A percentile compares a stretch with the other conserved stretches of the same genome.
Evolutionary conservation across 92 coral and sea anemone genomes (phyloP).

Genomic region (Epizoanthus fatuus): DNA sequence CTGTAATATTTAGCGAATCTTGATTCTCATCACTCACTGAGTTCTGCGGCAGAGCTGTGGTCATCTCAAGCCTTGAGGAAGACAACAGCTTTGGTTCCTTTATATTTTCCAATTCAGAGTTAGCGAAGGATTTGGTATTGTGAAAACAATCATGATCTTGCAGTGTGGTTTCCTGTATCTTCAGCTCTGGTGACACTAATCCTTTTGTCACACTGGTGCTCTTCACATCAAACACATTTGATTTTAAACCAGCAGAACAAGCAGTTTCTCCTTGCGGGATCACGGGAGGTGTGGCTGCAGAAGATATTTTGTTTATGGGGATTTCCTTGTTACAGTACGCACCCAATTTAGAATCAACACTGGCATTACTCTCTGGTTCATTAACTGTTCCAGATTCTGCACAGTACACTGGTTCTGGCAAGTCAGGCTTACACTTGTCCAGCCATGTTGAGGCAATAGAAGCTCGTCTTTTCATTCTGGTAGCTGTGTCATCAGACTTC

Average conservation of each 20-base stretch:
- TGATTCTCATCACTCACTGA: neutral
- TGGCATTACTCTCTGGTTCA: neutral
- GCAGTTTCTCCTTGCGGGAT: neutral
- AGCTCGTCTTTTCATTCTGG: conserved; percentile 63
- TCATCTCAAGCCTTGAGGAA: neutral
- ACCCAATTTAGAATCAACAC: neutral
- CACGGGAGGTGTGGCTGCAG: neutral
- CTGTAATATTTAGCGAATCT: neutral
- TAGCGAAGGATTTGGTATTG: neutral
- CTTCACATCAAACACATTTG: neutral
- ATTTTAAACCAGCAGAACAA: neutral
- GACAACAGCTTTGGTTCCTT: neutral
- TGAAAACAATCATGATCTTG: neutral
- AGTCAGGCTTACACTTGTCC: conserved; percentile 67
- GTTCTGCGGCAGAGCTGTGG: no score
- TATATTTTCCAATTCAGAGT: neutral
- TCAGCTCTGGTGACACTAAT: neutral
- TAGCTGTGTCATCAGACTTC: conserved; percentile 22
- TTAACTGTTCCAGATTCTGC: neutral
- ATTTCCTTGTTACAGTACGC: neutral
- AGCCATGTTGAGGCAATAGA: conserved; percentile 77
- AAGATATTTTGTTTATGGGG: neutral
- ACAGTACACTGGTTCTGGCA: conserved; percentile 1
- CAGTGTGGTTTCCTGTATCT: neutral
- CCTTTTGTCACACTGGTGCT: neutral